phyloP scores from a whole-genome alignment of 2,888 invertebrate genomes.

The Aromia moschata region DNA sequence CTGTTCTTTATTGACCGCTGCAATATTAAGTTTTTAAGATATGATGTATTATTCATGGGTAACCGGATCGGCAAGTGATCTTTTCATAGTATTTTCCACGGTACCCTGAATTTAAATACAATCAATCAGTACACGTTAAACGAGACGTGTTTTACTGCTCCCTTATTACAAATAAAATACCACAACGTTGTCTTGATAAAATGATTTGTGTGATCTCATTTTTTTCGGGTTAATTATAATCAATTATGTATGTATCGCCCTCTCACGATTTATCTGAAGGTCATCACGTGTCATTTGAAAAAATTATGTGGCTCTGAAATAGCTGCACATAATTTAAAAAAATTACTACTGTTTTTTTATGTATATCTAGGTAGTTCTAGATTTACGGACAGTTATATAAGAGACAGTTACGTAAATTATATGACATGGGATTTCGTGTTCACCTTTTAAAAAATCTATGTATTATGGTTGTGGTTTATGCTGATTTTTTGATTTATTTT shows the following conservation, averaged over 20 bases:
- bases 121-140: background rate
- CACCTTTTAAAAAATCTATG: background rate
- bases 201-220: background rate
- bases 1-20: background rate
- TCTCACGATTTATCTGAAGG: background rate
- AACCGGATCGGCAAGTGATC: conserved; percentile 11
- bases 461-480: too few species aligned
- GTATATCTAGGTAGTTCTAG: too few species aligned
- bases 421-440: background rate
- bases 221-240: background rate
- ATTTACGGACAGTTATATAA: too few species aligned
- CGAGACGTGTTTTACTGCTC: background rate
- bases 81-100: background rate
- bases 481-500: background rate
- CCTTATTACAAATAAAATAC: background rate
- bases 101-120: conserved; percentile 8
- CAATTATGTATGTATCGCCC: background rate
- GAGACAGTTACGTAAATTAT: background rate
- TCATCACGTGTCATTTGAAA: background rate
- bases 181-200: background rate
- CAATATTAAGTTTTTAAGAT: background rate
- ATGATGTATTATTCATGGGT: background rate
- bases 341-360: too few species aligned
- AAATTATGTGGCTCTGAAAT: too few species aligned
- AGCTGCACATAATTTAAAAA: too few species aligned